Evolutionary conservation across 2,888 invertebrate species (phyloP).

Genomic region (Petrolisthes manimaculis): DNA sequence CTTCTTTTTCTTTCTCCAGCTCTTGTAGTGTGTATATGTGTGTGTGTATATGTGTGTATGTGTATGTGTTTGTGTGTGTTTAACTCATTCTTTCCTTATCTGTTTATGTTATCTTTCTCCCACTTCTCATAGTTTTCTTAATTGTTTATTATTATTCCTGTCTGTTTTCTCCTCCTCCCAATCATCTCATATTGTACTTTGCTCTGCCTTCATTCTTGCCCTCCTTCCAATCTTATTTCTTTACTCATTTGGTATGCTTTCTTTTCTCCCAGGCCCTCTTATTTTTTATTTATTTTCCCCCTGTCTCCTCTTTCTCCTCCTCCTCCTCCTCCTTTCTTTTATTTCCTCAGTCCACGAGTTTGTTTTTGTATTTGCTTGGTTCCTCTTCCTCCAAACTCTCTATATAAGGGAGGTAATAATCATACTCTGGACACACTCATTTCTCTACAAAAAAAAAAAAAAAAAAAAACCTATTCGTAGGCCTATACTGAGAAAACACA

Average conservation of each 20-base stretch:
- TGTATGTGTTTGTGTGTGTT: too few relatives aligned
- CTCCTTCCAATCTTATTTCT: background rate
- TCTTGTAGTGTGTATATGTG: too few relatives aligned
- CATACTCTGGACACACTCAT: too few relatives aligned
- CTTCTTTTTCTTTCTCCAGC: too few relatives aligned
- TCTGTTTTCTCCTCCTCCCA: background rate
- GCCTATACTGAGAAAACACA: too few relatives aligned
- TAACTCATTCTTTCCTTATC: background rate
- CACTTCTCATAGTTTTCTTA: background rate
- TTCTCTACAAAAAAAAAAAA: too few relatives aligned
- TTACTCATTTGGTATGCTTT: background rate
- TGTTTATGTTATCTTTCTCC: background rate
- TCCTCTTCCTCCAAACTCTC: too few relatives aligned
- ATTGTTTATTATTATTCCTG: background rate
- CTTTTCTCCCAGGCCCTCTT: background rate
- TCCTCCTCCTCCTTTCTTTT: background rate
- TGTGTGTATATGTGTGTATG: too few relatives aligned
- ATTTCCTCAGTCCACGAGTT: background rate
- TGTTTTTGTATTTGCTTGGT: background rate
- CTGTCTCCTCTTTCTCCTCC: background rate
- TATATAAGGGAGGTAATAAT: too few relatives aligned
- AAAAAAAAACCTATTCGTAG: too few relatives aligned
- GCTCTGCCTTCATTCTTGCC: background rate
- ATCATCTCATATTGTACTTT: background rate
- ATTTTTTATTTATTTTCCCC: too few relatives aligned